Evolutionary conservation across 1,140 invertebrate genomes (phyloP).

Genomic region (Aricia agestis): DNA sequence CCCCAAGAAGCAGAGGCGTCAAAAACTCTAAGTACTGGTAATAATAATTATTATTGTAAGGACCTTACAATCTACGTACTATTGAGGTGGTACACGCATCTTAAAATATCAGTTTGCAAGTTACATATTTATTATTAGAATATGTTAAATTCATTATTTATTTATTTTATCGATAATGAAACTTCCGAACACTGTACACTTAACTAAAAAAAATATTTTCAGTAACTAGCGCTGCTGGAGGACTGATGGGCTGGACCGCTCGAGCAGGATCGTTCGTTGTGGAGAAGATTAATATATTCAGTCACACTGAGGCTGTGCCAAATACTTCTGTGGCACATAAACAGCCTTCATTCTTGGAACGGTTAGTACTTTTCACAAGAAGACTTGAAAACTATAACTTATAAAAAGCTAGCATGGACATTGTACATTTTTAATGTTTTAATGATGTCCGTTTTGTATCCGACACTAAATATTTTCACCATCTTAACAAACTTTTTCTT

Average conservation of each 20-base stretch:
- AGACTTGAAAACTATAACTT: not conserved
- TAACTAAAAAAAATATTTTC: constrained; percentile 17
- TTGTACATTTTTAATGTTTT: not conserved
- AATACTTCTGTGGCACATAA: constrained; percentile 59
- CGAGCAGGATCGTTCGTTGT: constrained; percentile 86
- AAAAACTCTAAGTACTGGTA: constrained; percentile 57
- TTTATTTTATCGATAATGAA: no score
- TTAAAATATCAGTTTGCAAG: no score
- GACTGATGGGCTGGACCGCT: constrained; percentile 83
- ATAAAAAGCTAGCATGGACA: not conserved
- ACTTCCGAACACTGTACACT: not conserved
- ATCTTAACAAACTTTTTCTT: constrained; percentile 28
- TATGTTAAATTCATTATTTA: no score
- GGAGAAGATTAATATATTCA: constrained; percentile 83
- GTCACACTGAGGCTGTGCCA: constrained; percentile 65
- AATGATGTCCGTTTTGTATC: not conserved
- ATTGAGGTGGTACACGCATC: no score
- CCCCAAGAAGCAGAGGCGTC: constrained; percentile 50
- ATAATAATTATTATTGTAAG: not conserved
- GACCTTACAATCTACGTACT: no score
- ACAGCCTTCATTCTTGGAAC: constrained; percentile 77
- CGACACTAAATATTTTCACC: not conserved
- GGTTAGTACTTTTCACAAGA: constrained; percentile 49
- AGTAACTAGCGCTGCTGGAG: constrained; percentile 58
- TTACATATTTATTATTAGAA: no score